Base-by-base conservation (phyloP, 1,140 invertebrate species). In the Drosophila mojavensis region DNA sequence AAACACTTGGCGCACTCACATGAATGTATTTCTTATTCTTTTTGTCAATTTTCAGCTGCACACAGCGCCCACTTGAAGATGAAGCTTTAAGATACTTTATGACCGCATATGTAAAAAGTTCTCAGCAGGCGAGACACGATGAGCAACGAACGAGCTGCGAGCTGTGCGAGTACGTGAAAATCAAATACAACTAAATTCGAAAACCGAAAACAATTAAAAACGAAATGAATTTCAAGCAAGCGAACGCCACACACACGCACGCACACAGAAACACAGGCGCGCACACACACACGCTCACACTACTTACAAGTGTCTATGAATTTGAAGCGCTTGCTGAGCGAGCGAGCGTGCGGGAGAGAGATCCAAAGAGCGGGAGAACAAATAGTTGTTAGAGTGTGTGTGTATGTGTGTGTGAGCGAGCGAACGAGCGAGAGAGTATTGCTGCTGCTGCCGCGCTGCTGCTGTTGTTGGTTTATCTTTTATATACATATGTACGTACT, bases 191-290 rank as follows among this genome's bases (percentile, higher is more conserved):
- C 84, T 88, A 84, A 89, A 80, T 84, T 84, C 74, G 58, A 89
- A 85, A 88, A 88, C 84, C 78, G 77, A 81, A 89, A 88, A 88
- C 81, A 88, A 88, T 88, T 88, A 84, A 89, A 86, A 81, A 88
- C 70, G 84, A 88, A 88, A 88, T 80, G 78, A 78, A 74, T 81
- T 84, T 74, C 51, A 39, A 39, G 36, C 36, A 77, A 80, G 78
- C 55, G 61, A 58, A 55, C 53, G 24, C 48, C 41, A 55, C 45
- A 45, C 63, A 61, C 66, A 36, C 62, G 66, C 54, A 59, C 30
- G 6, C 51, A 53, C 54, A 59, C 24, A 10, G 45, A 53, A 30
- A 30, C 70, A 75, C 39, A 47, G 54, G 43, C 58, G 30, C 20
- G 48, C n/a, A 55, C 33, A 51, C 13, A 67, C 20, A 41, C 74